Base-by-base conservation (phyloP, 2,888 invertebrate genomes). In the Sabellastarte sp. region DNA sequence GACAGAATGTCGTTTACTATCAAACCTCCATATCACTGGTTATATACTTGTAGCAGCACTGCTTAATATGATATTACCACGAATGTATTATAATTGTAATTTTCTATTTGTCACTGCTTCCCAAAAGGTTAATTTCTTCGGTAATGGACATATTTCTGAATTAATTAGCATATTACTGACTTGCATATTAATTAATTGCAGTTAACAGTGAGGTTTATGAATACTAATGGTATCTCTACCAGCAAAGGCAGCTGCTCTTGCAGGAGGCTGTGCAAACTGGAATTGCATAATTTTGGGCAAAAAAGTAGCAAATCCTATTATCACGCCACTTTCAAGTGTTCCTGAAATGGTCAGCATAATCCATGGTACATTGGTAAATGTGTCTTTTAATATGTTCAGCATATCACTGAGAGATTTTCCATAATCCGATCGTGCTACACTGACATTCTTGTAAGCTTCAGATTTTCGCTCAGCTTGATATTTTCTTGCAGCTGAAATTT, bases 261-360 rank as follows among this genome's bases (percentile, higher is more conserved):
- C 55, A 3, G 57, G 20, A 15, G 57, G 32, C n/a, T 29, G 33
- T 4, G 28, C 28, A 31, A 61, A 61, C 61, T 61, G 61, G 28
- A 41, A 61, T 57, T 61, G 57, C 41, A 41, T 41, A n/a, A 61
- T 4, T 50, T 61, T 61, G 28, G 61, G 61, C 15, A 61, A 50
- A 31, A 57, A 61, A 4, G 50, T 57, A 4, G 61, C 57, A 24
- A 61, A 57, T 3, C 33, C 61, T 15, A 33, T 61, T 4, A 61
- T 51, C 3, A 4, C 41, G 3, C 61, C 57, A 3, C 3, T 26
- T 24, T 57, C 61, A 15, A 61, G 24, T 5, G 31, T 57, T 5
- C 41, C 57, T 4, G 41, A 28, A 3, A 61, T 41, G 4, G 57
- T 61, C 3, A 50, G 26, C 3, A 57, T 28, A 3, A 57, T 29